Percentiles rank a stretch among this genome's conserved stretches.
phyloP scores from a whole-genome alignment of 2,888 invertebrate genomes.

The Acronicta psi region DNA sequence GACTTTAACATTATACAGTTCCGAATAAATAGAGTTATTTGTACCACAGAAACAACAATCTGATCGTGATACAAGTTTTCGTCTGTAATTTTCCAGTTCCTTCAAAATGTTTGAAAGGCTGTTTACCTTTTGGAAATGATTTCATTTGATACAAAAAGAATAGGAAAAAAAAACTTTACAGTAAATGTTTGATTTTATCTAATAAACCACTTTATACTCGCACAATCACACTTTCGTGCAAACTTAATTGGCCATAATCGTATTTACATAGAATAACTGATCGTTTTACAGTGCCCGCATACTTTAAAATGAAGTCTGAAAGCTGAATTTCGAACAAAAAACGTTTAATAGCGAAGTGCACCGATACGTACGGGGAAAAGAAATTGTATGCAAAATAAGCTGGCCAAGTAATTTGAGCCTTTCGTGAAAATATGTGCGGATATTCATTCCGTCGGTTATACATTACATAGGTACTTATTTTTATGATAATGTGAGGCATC shows the following conservation, averaged over 20 bases:
- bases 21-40: conserved; percentile 46
- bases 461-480: conserved; percentile 61
- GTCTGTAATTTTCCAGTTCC: conserved; percentile 43
- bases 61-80: conserved; percentile 44
- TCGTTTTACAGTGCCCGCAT: conserved; percentile 45
- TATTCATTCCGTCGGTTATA: conserved; percentile 57
- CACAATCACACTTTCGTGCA: conserved; percentile 44
- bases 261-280: conserved; percentile 45
- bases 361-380: conserved; percentile 54
- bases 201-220: conserved; percentile 25
- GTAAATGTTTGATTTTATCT: conserved; percentile 39
- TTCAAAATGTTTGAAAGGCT: conserved; percentile 28
- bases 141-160: conserved; percentile 26
- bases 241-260: conserved; percentile 45
- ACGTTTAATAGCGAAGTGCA: conserved; percentile 54
- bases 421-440: conserved; percentile 71
- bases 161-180: conserved; percentile 17
- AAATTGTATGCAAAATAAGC: conserved; percentile 66
- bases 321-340: conserved; percentile 53
- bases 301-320: conserved; percentile 51
- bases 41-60: conserved; percentile 26
- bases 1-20: conserved; percentile 19
- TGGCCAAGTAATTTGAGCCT: conserved; percentile 63
- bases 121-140: conserved; percentile 30
- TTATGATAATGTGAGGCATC: conserved; percentile 66